Evolutionary conservation across 2,113 vertebrate genomes (phyloP).

Genomic region (Paraplagusia blochii): DNA sequence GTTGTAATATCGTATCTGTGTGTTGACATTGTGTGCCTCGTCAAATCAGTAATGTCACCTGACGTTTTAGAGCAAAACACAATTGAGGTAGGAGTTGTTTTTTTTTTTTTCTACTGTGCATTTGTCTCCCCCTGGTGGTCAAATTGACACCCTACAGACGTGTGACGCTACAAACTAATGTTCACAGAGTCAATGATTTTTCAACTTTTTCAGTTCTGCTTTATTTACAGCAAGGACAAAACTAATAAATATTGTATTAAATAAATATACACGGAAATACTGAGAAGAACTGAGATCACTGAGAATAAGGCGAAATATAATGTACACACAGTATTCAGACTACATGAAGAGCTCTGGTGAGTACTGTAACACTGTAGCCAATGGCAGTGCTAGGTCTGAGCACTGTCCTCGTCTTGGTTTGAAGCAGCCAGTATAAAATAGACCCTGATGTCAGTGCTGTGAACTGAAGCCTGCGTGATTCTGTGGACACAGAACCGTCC

Average conservation of each 20-base stretch:
- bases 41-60: neutral
- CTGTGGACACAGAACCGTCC: neutral
- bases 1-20: too few relatives aligned
- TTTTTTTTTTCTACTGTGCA: neutral
- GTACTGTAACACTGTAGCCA: too few relatives aligned
- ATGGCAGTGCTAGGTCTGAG: neutral
- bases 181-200: too few relatives aligned
- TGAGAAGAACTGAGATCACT: constrained; percentile 2
- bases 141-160: constrained; percentile 14
- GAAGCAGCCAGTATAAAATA: neutral
- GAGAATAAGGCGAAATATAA: neutral
- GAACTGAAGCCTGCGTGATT: neutral
- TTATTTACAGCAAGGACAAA: constrained; percentile 13
- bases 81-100: neutral
- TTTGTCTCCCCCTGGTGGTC: constrained; percentile 22
- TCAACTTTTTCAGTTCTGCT: constrained; percentile 6
- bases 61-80: neutral
- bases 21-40: too few relatives aligned
- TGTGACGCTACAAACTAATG: too few relatives aligned
- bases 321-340: neutral
- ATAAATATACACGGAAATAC: constrained; percentile 11
- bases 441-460: neutral
- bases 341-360: too few relatives aligned
- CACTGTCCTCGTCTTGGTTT: neutral
- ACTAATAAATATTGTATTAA: neutral